These are phyloP conservation scores for Premnoplex brunnescens DNA, from an alignment of 2,797 vertebrate genomes.

Conservation along the genomic window DNA sequence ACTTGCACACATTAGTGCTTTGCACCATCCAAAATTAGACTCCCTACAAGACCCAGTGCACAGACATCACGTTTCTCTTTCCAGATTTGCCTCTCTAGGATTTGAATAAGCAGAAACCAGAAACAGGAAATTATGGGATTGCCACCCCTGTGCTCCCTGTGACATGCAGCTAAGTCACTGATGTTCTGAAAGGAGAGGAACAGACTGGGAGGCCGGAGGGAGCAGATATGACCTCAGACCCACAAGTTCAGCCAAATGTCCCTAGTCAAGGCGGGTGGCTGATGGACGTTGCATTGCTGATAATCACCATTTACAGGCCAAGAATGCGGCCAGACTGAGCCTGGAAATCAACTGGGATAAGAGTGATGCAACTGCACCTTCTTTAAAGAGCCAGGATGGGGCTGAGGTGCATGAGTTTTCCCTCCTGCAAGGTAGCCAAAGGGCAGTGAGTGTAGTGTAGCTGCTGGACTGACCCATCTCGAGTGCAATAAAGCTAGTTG, in stretches of 20 bases:
- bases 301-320: not conserved
- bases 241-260: not conserved
- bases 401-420: not conserved
- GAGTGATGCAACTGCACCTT: not conserved
- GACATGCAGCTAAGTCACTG: not conserved
- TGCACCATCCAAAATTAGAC: not conserved
- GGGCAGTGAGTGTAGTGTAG: not conserved
- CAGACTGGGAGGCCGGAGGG: rapidly evolving
- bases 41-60: rapidly evolving
- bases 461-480: not conserved
- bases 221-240: not conserved
- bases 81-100: not conserved
- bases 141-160: rapidly evolving
- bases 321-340: rapidly evolving
- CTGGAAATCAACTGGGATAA: not conserved
- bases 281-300: not conserved
- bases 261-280: not conserved
- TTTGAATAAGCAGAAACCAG: not conserved
- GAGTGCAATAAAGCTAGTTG: not conserved
- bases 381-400: not conserved
- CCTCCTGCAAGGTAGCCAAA: not conserved
- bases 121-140: not conserved
- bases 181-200: not conserved
- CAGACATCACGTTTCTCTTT: not conserved
- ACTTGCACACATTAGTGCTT: not conserved